These are phyloP conservation scores for Gastrophryne carolinensis DNA, from an alignment of 2,797 vertebrate species.

Conservation along the genomic window DNA sequence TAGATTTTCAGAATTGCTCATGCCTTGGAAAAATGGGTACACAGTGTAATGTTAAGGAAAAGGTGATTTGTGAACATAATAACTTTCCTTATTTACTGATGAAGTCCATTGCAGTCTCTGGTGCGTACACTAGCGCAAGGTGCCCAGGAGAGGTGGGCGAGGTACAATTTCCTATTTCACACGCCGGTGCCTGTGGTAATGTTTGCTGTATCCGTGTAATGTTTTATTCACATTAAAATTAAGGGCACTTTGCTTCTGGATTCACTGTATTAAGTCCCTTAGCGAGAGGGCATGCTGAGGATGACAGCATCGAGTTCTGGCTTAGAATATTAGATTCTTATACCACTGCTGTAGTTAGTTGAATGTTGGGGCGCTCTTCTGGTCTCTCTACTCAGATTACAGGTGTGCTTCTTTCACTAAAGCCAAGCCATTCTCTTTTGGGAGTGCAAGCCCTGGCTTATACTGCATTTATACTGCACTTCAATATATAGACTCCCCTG, in stretches of 20 bases:
- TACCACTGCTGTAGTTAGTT: too few relatives aligned
- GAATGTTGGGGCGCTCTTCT: too few relatives aligned
- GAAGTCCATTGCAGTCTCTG: slow-evolving; percentile 10
- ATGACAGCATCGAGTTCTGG: too few relatives aligned
- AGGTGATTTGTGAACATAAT: slow-evolving; percentile 42
- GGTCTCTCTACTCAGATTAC: too few relatives aligned
- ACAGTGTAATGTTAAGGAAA: slow-evolving; percentile 43
- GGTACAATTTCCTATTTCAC: slow-evolving; percentile 31
- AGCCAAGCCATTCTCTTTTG: too few relatives aligned
- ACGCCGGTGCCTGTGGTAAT: slow-evolving; percentile 26
- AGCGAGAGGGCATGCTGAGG: not conserved
- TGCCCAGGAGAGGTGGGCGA: slow-evolving; percentile 20
- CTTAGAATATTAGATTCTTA: too few relatives aligned
- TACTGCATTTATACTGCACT: too few relatives aligned
- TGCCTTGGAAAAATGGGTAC: slow-evolving; percentile 37
- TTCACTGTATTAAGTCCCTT: not conserved
- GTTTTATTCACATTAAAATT: slow-evolving; percentile 34
- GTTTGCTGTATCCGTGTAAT: slow-evolving; percentile 36
- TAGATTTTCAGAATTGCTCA: slow-evolving; percentile 44
- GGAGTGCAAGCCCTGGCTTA: too few relatives aligned
- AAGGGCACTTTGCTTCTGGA: not conserved
- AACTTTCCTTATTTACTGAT: slow-evolving; percentile 43
- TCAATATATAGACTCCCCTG: too few relatives aligned
- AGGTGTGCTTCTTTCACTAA: too few relatives aligned
- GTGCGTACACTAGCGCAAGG: slow-evolving; percentile 12